Percentiles rank a stretch among this genome's conserved stretches.
Evolutionary conservation across 1,140 invertebrate genomes (phyloP).

Genomic region (Tetranychus cinnabarinus): DNA sequence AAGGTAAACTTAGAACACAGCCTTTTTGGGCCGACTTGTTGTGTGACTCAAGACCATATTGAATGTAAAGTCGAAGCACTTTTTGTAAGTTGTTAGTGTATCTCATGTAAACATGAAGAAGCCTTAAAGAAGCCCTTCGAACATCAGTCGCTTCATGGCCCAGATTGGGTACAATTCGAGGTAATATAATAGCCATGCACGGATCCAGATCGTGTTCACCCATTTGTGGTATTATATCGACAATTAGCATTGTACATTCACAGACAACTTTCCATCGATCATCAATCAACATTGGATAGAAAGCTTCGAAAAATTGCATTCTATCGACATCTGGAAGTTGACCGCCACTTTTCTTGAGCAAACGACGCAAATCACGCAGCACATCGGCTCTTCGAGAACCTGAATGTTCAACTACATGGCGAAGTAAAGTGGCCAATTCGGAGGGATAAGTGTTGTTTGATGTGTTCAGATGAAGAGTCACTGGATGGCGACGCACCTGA

Average conservation of each 20-base stretch:
- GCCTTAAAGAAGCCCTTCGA: constrained; percentile 7
- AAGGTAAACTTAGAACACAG: constrained; percentile 10
- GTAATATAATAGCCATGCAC: background rate
- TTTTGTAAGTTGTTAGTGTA: constrained; percentile 14
- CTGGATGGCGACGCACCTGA: background rate
- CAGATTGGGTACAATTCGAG: background rate
- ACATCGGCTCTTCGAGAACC: background rate
- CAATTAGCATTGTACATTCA: constrained; percentile 1
- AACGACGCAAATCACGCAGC: background rate
- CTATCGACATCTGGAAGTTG: background rate
- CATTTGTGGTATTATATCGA: constrained; percentile 1
- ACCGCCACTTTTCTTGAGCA: background rate
- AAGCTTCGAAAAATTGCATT: background rate
- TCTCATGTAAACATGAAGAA: constrained; percentile 12
- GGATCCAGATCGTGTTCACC: constrained; percentile 1
- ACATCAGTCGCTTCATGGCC: constrained; percentile 5
- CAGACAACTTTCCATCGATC: background rate
- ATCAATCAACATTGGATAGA: constrained; percentile 1
- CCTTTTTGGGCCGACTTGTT: constrained; percentile 11
- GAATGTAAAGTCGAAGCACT: constrained; percentile 11
- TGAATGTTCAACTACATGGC: background rate
- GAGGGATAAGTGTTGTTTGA: background rate
- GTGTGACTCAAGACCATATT: constrained; percentile 11
- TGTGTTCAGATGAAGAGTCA: background rate
- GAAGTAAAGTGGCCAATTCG: background rate